Conservation (phyloP, 1,140 invertebrate species). For the Lineus longissimus region DNA sequence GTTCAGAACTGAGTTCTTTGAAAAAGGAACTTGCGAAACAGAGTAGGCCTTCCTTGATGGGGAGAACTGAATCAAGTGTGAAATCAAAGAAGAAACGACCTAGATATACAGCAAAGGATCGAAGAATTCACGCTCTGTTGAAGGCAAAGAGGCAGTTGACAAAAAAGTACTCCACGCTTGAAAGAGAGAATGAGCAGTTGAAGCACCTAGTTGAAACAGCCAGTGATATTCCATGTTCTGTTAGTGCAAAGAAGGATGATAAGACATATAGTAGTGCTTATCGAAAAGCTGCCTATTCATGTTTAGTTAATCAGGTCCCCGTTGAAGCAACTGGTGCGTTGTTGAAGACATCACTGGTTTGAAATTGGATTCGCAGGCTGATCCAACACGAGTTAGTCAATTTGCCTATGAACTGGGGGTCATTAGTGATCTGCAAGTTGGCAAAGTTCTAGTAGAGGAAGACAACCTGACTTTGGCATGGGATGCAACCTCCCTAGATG, state of each 20-base stretch:
- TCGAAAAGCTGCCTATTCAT: constrained; percentile 1
- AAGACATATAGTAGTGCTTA: not conserved
- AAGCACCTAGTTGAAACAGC: too few relatives aligned
- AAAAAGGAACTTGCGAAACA: too few relatives aligned
- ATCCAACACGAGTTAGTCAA: not conserved
- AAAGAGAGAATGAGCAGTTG: too few relatives aligned
- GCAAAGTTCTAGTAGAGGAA: not conserved
- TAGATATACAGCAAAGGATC: too few relatives aligned
- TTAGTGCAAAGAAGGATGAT: constrained; percentile 1
- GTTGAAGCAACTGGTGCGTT: not conserved
- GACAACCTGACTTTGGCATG: constrained; percentile 2
- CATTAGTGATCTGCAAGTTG: not conserved
- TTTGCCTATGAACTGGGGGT: constrained; percentile 5
- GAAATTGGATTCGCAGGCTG: not conserved
- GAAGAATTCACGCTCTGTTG: too few relatives aligned
- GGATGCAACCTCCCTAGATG: constrained; percentile 1
- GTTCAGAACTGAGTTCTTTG: too few relatives aligned
- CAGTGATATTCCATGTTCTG: not conserved
- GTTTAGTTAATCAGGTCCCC: not conserved
- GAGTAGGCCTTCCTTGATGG: too few relatives aligned
- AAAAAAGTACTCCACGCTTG: too few relatives aligned
- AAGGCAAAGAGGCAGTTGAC: too few relatives aligned
- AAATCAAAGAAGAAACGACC: too few relatives aligned
- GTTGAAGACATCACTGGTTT: not conserved
- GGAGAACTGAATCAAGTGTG: too few relatives aligned